Evolutionary conservation across 2,888 invertebrate species (phyloP).

Genomic region (Lithophane semibrunnea): DNA sequence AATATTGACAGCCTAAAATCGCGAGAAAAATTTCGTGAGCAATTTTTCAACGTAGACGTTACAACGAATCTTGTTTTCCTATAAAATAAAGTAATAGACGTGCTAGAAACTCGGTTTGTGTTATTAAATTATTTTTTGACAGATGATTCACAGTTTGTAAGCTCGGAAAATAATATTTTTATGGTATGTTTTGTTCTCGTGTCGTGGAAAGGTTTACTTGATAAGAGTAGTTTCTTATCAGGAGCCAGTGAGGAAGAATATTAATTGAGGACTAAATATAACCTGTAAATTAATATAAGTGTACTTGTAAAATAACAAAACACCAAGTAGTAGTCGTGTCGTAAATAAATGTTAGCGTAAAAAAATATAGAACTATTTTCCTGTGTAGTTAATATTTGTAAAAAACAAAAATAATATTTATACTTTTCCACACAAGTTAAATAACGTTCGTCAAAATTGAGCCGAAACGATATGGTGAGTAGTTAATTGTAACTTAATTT

Average conservation of each 20-base stretch:
- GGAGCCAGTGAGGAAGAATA: conserved; percentile 57
- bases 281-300: conserved; percentile 60
- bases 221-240: conserved; percentile 56
- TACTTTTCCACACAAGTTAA: conserved; percentile 46
- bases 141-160: conserved; percentile 42
- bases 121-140: conserved; percentile 50
- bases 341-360: conserved; percentile 63
- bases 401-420: conserved; percentile 22
- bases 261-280: conserved; percentile 51
- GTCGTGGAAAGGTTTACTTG: conserved; percentile 55
- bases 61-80: conserved; percentile 82
- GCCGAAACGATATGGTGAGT: conserved; percentile 66
- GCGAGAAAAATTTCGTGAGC: conserved; percentile 70
- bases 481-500: conserved; percentile 10
- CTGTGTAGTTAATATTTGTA: conserved; percentile 40
- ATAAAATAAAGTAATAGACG: conserved; percentile 60
- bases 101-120: conserved; percentile 60
- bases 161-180: conserved; percentile 62
- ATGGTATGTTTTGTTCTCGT: conserved; percentile 60
- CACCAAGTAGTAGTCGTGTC: conserved; percentile 61
- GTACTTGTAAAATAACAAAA: conserved; percentile 60
- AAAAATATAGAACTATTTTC: conserved; percentile 40
- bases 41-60: conserved; percentile 72
- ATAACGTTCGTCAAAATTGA: conserved; percentile 52
- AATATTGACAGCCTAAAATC: conserved; percentile 76